Evolutionary conservation across 1,140 invertebrate species (phyloP).

Genomic region (Melitaea cinxia): DNA sequence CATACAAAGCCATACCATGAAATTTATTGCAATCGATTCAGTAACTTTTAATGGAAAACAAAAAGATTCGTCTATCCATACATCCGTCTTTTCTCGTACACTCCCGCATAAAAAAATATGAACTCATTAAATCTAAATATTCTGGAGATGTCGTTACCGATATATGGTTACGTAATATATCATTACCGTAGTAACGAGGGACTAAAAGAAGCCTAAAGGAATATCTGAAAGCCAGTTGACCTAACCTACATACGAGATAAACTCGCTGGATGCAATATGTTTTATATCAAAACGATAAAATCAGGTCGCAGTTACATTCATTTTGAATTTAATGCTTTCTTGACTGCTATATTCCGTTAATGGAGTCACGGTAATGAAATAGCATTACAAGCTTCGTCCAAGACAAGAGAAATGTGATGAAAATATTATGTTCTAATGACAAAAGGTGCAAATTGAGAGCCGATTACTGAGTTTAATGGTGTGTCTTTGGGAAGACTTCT

Average conservation of each 20-base stretch:
- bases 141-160: background rate
- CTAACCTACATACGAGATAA: constrained; percentile 36
- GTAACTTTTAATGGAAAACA: no score
- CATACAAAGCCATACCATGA: no score
- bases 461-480: no score
- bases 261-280: background rate
- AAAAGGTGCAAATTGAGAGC: no score
- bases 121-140: background rate
- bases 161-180: background rate
- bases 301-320: constrained; percentile 22
- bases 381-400: background rate
- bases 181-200: background rate
- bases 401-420: no score
- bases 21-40: no score
- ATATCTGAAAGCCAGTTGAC: constrained; percentile 36
- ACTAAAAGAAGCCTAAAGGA: background rate
- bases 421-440: no score
- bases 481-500: no score
- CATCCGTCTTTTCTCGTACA: no score
- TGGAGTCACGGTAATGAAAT: background rate
- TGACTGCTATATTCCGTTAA: background rate
- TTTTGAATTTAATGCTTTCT: constrained; percentile 3
- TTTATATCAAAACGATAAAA: constrained; percentile 7
- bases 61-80: no score
- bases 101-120: no score